phyloP scores from a whole-genome alignment of 1,140 invertebrate genomes.

The Drosophila sulfurigaster region DNA sequence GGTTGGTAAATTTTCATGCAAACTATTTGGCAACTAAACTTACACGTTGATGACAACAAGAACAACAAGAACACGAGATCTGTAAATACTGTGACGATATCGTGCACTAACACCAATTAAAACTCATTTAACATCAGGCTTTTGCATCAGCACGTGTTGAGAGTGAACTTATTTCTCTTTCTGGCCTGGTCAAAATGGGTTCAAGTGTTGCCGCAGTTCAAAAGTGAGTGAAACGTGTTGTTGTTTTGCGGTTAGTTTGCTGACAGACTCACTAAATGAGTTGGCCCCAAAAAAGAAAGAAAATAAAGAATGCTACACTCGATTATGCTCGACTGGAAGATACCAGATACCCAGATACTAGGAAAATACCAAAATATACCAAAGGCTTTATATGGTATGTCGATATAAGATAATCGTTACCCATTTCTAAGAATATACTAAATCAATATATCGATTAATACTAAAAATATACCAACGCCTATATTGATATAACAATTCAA shows the following conservation, averaged over 20 bases:
- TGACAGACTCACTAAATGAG: constrained; percentile 54
- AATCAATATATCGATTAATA: no score
- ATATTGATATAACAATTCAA: no score
- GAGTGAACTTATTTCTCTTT: neutral
- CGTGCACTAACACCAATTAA: constrained; percentile 77
- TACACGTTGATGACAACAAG: constrained; percentile 39
- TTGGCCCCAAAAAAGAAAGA: constrained; percentile 30
- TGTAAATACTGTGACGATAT: constrained; percentile 51
- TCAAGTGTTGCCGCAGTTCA: constrained; percentile 72
- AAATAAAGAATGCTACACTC: no score
- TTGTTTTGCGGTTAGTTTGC: constrained; percentile 26
- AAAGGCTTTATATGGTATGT: no score
- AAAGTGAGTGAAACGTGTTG: constrained; percentile 63
- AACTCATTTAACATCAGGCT: constrained; percentile 76
- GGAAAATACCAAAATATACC: no score
- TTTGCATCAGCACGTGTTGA: constrained; percentile 9
- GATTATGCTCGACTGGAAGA: no score
- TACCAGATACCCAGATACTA: no score
- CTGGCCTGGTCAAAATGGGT: constrained; percentile 58
- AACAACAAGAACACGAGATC: constrained; percentile 15
- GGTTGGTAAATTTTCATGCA: constrained; percentile 55
- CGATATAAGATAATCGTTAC: no score
- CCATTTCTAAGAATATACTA: no score
- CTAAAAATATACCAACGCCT: no score
- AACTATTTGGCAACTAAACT: constrained; percentile 67